phyloP scores from a whole-genome alignment of 1,140 invertebrate species.

The Xylocopa sonorina region DNA sequence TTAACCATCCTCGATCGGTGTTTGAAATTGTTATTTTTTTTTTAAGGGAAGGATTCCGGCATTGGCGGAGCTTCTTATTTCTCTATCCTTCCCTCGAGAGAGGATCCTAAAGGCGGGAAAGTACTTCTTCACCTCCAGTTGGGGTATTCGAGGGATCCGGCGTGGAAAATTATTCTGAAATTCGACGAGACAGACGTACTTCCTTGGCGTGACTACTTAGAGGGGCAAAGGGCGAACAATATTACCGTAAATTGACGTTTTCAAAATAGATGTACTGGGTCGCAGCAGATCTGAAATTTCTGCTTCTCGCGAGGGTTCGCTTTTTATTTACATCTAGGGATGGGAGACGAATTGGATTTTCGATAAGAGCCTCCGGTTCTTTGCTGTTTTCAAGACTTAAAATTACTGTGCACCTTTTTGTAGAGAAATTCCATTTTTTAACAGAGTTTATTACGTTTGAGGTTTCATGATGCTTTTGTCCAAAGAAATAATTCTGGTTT shows the following conservation, averaged over 20 bases:
- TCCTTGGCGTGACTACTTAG: background rate
- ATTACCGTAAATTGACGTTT: slow-evolving; percentile 12
- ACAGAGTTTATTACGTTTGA: too few species aligned
- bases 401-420: background rate
- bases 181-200: background rate
- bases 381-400: background rate
- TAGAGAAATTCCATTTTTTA: too few species aligned
- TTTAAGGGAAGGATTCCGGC: too few species aligned
- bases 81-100: too few species aligned
- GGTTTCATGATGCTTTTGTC: too few species aligned
- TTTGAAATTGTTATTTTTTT: too few species aligned
- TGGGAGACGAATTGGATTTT: slow-evolving; percentile 3
- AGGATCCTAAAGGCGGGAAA: background rate
- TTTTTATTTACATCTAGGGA: background rate
- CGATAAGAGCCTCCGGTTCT: background rate
- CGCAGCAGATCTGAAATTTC: background rate
- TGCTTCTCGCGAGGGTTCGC: background rate
- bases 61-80: too few species aligned
- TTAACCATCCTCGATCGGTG: too few species aligned
- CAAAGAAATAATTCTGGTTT: too few species aligned
- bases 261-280: background rate
- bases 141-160: background rate
- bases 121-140: too few species aligned
- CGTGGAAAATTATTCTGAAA: background rate
- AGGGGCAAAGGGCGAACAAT: background rate